Conservation (phyloP, 2,888 invertebrate species). For the Eupithecia tripunctaria region DNA sequence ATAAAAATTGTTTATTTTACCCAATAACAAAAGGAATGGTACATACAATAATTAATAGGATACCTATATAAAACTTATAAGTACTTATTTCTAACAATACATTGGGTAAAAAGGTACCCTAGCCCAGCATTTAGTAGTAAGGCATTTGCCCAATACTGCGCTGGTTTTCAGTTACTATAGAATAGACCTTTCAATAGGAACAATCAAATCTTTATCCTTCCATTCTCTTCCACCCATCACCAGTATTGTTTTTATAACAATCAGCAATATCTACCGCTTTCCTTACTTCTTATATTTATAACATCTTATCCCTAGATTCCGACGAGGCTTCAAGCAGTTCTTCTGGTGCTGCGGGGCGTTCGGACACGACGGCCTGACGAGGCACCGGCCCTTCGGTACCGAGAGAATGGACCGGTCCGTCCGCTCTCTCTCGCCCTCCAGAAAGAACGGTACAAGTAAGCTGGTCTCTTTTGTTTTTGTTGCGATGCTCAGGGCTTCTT, state of each 20-base stretch:
- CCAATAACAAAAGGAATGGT: too few species aligned
- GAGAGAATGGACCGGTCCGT: constrained; percentile 91
- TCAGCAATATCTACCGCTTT: not conserved
- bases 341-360: constrained; percentile 94
- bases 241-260: not conserved
- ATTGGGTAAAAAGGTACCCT: too few species aligned
- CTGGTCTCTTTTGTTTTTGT: not conserved
- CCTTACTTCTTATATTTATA: not conserved
- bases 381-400: constrained; percentile 90
- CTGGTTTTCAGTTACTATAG: too few species aligned
- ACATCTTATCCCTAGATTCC: constrained; percentile 86
- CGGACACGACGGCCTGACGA: constrained; percentile 87
- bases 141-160: too few species aligned
- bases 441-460: constrained; percentile 81
- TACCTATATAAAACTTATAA: too few species aligned
- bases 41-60: too few species aligned
- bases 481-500: constrained; percentile 2
- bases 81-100: too few species aligned
- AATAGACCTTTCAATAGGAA: not conserved
- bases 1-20: too few species aligned
- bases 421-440: constrained; percentile 87
- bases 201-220: not conserved
- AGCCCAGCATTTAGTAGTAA: too few species aligned
- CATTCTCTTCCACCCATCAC: not conserved
- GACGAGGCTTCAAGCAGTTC: constrained; percentile 96